Evolutionary conservation across 2,888 invertebrate genomes (phyloP).

Genomic region (Polydrusus pterygomalis): DNA sequence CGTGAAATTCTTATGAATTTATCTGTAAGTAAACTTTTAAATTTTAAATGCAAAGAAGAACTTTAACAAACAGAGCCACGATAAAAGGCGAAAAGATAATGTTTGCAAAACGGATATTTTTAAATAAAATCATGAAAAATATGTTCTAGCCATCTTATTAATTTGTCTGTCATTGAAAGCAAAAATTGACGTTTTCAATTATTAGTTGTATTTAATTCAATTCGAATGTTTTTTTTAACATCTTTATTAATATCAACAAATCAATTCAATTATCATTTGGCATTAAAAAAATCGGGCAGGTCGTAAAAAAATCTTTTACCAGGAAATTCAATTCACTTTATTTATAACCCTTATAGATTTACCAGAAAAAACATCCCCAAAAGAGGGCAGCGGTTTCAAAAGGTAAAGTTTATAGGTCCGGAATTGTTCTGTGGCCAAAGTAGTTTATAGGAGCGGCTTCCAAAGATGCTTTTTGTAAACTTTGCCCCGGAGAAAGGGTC

Average conservation of each 20-base stretch:
- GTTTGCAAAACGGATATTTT: background rate
- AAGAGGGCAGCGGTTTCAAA: slow-evolving; percentile 16
- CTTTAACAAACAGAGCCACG: background rate
- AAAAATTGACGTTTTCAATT: no score
- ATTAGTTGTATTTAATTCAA: no score
- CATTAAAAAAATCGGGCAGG: background rate
- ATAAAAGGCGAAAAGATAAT: background rate
- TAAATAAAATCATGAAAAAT: background rate
- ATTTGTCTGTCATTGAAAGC: no score
- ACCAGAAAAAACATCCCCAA: slow-evolving; percentile 17
- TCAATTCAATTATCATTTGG: background rate
- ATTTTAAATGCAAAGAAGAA: background rate
- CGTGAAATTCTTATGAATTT: slow-evolving; percentile 31
- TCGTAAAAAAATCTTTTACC: background rate
- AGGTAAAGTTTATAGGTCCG: slow-evolving; percentile 39
- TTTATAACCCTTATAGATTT: slow-evolving; percentile 22
- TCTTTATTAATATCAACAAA: background rate
- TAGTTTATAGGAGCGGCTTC: slow-evolving; percentile 11
- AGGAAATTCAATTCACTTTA: slow-evolving; percentile 15
- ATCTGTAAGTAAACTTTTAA: background rate
- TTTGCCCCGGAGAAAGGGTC: background rate
- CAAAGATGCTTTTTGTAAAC: slow-evolving; percentile 14
- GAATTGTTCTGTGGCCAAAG: slow-evolving; percentile 33
- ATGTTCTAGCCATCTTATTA: background rate
- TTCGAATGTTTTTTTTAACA: no score